Evolutionary conservation across 2,113 vertebrate species (phyloP).

Genomic region (Thamnophis sirtalis): DNA sequence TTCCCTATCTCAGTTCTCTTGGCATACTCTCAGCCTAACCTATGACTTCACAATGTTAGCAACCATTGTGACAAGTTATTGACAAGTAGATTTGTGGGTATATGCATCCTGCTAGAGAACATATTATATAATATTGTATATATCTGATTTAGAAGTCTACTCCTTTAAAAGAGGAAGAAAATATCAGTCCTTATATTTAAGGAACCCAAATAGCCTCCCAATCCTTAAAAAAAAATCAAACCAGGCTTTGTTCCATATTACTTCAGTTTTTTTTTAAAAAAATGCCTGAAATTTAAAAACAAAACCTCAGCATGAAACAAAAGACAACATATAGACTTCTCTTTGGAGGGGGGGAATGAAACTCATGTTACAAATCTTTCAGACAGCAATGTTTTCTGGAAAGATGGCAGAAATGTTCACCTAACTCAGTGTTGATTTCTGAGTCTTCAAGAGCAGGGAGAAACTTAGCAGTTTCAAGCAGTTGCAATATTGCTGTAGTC

Average conservation of each 20-base stretch:
- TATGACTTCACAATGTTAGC: not conserved
- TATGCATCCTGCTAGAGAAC: not conserved
- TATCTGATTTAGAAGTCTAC: not conserved
- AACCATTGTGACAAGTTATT: not conserved
- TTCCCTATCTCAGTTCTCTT: too few species aligned
- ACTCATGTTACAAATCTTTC: not conserved
- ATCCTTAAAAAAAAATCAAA: not conserved
- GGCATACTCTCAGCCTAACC: not conserved
- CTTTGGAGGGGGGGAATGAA: not conserved
- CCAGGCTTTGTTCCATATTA: not conserved
- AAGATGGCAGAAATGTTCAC: not conserved
- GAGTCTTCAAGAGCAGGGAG: not conserved
- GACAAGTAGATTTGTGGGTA: not conserved
- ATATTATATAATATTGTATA: too few species aligned
- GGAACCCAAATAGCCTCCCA: not conserved
- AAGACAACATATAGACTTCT: not conserved
- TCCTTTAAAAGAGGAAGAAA: not conserved
- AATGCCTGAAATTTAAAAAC: not conserved
- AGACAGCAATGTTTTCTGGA: not conserved
- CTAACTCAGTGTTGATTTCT: not conserved
- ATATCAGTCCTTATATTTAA: not conserved
- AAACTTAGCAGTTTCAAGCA: not conserved
- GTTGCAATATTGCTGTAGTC: not conserved
- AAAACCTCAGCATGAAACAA: not conserved
- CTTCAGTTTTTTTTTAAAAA: not conserved